Percentiles rank a stretch among this genome's conserved stretches.
These are phyloP conservation scores for Trididemnum nubilum DNA, from an alignment of 23 tunicate species.

Conservation along the genomic window DNA sequence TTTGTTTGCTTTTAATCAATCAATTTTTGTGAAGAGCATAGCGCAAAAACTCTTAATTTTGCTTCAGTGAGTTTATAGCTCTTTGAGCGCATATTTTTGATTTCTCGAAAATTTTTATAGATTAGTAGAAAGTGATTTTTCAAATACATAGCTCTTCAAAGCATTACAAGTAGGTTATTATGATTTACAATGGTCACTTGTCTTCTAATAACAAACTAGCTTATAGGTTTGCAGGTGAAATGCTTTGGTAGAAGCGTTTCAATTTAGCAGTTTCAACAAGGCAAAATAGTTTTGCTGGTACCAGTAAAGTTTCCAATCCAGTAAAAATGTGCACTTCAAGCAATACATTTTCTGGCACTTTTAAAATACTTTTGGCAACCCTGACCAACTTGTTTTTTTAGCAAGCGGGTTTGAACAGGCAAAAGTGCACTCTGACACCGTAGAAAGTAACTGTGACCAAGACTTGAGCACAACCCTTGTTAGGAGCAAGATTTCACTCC, in stretches of 20 bases:
- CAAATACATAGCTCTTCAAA: slow-evolving; percentile 7
- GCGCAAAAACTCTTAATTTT: background rate
- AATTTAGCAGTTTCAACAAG: background rate
- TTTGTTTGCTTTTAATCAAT: no score
- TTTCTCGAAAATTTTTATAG: background rate
- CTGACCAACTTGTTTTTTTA: background rate
- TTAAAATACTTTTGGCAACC: background rate
- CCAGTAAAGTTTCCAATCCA: no score
- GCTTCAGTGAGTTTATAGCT: background rate
- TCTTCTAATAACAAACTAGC: slow-evolving; percentile 7
- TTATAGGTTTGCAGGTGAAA: slow-evolving; percentile 16
- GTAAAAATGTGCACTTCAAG: background rate
- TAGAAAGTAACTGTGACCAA: slow-evolving; percentile 27
- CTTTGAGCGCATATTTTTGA: slow-evolving; percentile 13
- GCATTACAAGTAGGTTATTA: slow-evolving; percentile 10
- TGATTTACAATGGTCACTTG: slow-evolving; percentile 22
- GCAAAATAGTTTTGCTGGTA: background rate
- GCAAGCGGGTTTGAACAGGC: background rate
- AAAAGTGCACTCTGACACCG: background rate
- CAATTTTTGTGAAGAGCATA: no score
- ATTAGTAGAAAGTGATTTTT: slow-evolving; percentile 2
- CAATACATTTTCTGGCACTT: background rate
- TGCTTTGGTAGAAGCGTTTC: background rate
- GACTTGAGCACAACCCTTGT: no score
- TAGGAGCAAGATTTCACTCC: background rate